phyloP scores from a whole-genome alignment of 2,888 invertebrate genomes.

The Caenorhabditis panamensis region DNA sequence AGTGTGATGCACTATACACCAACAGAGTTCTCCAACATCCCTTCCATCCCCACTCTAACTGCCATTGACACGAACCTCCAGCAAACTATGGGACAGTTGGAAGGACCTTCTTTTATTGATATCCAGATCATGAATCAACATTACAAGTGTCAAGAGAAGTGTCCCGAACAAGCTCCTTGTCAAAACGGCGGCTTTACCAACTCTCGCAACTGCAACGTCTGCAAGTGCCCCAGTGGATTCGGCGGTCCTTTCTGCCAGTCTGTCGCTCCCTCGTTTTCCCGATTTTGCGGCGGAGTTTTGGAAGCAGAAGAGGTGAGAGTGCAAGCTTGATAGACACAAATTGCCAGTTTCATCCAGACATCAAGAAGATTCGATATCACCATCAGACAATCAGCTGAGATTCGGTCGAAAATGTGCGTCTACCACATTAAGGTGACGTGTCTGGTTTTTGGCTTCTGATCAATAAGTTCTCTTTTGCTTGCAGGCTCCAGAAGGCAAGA shows the following conservation, averaged over 20 bases:
- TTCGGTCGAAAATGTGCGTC: slow-evolving; percentile 61
- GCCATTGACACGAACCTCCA: slow-evolving; percentile 69
- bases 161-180: slow-evolving; percentile 50
- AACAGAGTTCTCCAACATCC: slow-evolving; percentile 68
- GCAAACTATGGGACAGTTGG: slow-evolving; percentile 72
- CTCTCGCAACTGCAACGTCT: slow-evolving; percentile 63
- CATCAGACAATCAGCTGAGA: slow-evolving; percentile 61
- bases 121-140: slow-evolving; percentile 67
- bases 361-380: slow-evolving; percentile 67
- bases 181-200: slow-evolving; percentile 70
- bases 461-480: slow-evolving; percentile 2
- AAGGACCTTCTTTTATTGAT: slow-evolving; percentile 71
- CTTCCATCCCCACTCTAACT: slow-evolving; percentile 61
- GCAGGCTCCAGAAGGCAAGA: slow-evolving; percentile 65
- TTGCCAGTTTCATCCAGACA: slow-evolving; percentile 39
- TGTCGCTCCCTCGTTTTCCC: slow-evolving; percentile 64
- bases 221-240: slow-evolving; percentile 73
- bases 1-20: slow-evolving; percentile 74
- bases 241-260: slow-evolving; percentile 66
- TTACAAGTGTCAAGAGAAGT: slow-evolving; percentile 64
- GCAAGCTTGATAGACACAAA: background rate
- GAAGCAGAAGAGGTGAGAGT: slow-evolving; percentile 58
- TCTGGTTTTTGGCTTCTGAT: background rate
- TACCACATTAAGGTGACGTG: slow-evolving; percentile 68
- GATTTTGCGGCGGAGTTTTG: slow-evolving; percentile 65